A percentile compares a stretch with the other conserved stretches of the same genome.
Evolutionary conservation across 2,888 invertebrate species (phyloP).

Genomic region (Pristionchus entomophagus): DNA sequence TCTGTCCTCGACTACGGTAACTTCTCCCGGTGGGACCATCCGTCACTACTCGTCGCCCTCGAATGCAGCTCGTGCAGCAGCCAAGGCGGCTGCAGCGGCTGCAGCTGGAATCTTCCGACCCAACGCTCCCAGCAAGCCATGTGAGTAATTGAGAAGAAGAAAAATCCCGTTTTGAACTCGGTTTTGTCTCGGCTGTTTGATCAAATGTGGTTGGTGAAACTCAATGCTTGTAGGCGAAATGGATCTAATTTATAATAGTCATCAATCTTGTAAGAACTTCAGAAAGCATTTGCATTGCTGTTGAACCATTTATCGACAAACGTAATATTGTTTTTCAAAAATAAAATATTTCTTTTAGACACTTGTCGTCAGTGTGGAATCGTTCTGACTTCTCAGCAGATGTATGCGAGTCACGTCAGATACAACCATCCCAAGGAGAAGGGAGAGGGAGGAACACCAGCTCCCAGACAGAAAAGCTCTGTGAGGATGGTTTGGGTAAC

Average conservation of each 20-base stretch:
- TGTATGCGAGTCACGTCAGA: slow-evolving; percentile 45
- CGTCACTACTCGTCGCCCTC: slow-evolving; percentile 27
- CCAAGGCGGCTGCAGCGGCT: slow-evolving; percentile 28
- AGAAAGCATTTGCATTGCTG: too few species aligned
- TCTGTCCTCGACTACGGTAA: background rate
- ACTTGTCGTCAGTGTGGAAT: slow-evolving; percentile 43
- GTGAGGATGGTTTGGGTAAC: background rate
- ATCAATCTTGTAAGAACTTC: too few species aligned
- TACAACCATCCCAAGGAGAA: slow-evolving; percentile 42
- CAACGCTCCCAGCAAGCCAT: slow-evolving; percentile 7
- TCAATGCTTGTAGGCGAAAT: too few species aligned
- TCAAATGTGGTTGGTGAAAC: too few species aligned
- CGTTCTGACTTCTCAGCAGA: slow-evolving; percentile 27
- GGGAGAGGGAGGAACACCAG: background rate
- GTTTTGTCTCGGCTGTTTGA: too few species aligned
- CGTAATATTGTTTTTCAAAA: too few species aligned
- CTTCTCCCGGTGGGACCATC: slow-evolving; percentile 14
- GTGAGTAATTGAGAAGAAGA: background rate
- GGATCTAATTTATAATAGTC: too few species aligned
- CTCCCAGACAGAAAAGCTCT: background rate
- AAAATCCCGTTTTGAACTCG: too few species aligned
- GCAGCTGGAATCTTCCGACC: background rate
- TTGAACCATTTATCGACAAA: too few species aligned
- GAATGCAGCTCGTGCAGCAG: slow-evolving; percentile 14
- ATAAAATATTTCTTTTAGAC: slow-evolving; percentile 1